These are phyloP conservation scores for Zoanthus solanderi DNA, from an alignment of 92 coral and sea anemone species.

Conservation along the genomic window DNA sequence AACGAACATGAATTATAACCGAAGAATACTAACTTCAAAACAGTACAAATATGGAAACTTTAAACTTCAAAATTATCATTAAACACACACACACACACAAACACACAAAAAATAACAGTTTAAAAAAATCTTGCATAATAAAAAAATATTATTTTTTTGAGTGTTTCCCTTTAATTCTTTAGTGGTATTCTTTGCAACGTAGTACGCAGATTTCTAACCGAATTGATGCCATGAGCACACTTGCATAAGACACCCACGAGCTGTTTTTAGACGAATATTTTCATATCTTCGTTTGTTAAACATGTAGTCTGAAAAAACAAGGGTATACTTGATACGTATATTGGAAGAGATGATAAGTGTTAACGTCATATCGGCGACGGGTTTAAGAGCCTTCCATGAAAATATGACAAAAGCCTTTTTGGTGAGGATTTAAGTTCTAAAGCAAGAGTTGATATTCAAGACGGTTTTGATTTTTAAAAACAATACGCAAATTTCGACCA, in stretches of 20 bases:
- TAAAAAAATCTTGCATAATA: neutral
- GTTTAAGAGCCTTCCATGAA: neutral
- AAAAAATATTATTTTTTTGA: neutral
- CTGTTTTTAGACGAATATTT: neutral
- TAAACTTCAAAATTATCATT: too few relatives aligned
- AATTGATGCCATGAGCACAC: neutral
- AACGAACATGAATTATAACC: too few relatives aligned
- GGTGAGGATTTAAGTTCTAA: neutral
- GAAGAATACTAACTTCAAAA: too few relatives aligned
- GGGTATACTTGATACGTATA: neutral
- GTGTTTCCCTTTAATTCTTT: neutral
- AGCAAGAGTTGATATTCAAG: neutral
- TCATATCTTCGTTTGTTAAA: neutral
- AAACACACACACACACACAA: too few relatives aligned
- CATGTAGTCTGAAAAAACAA: neutral
- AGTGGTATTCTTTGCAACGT: neutral
- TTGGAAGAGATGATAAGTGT: neutral
- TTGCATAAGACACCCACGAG: neutral
- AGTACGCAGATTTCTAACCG: neutral
- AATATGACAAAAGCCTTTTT: neutral
- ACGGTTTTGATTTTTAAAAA: neutral
- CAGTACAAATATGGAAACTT: too few relatives aligned
- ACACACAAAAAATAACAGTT: neutral
- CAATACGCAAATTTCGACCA: neutral
- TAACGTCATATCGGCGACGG: neutral